Evolutionary conservation across 2,797 vertebrate genomes (phyloP), one percentile per base, ranked within the genome.

Genomic region (Sylvilagus floridanus): DNA sequence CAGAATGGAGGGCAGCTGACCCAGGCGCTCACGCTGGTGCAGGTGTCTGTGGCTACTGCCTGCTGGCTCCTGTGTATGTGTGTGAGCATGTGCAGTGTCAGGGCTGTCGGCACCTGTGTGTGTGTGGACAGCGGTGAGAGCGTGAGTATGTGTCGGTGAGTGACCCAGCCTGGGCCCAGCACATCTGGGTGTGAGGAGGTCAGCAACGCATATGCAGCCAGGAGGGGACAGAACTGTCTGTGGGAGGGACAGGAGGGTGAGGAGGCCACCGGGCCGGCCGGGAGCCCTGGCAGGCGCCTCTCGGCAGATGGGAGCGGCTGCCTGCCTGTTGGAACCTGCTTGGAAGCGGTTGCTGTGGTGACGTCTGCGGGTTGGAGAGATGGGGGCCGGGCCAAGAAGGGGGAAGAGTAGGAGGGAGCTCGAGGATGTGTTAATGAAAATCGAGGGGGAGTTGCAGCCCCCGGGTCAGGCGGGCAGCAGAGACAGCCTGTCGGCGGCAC

Each of bases 291-390:
- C 96, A 95, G 82, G 57, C 3, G 4, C 79, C 72, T 90, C 76
- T 92, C 28, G 78, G 47, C 96, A 93, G 71, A 85, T 17, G 78
- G 71, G 92, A 93, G 75, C 54, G 30, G 84, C 93, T 90, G 78
- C 77, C 90, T 75, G 78, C 78, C 90, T 75, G 14, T 68, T 94
- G 84, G 62, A 88, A 77, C 63, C 47, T 57, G 42, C 37, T 82
- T 94, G 84, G 92, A 77, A 16, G 42, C 3, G 52, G 96, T 96
- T 97, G 94, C 97, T 97, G 89, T 96, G 95, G 96, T 92, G 97
- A 92, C 71, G 68, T 75, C 57, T 88, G 77, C 28, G 37, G 77
- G 68, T 54, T 26, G 83, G 66, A 32, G 65, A 54, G 65, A 12
- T 52, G 42, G 63, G 71, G 95, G 63, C 60, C 57, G 84, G 82